Evolutionary conservation across 2,113 vertebrate species (phyloP), one percentile per base, ranked within the genome.

Genomic region (Tychaedon coryphoeus): DNA sequence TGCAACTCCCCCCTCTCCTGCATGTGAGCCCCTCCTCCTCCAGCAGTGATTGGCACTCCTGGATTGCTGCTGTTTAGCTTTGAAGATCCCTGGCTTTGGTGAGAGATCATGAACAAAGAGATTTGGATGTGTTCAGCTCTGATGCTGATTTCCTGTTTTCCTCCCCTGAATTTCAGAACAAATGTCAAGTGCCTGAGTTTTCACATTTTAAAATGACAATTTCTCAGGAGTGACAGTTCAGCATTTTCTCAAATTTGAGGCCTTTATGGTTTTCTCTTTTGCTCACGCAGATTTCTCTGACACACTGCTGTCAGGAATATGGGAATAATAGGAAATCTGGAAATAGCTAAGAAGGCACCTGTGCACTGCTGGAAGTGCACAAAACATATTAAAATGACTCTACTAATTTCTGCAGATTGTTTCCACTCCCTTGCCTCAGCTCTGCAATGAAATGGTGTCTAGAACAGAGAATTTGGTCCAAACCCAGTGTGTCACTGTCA

Each of bases 81-180:
- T 93, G 62, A 89, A 80, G 74, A 51, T 82, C 51, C 73, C 81
- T 76, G 86, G 29, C 91, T 84, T 69, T 92, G 92, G 74, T 48
- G 80, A 85, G 70, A 23, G 8, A 71, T 79, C 54, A 2, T 5
- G 69, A 83, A 82, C 80, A 93, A 93, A 64, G 93, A 73, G 47
- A 70, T 58, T 17, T 48, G 58, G 66, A 73, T 73, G 82, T 58
- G 71, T 85, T 95, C 90, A 58, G 71, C 90, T 88, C 87, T 76
- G 77, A 76, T 79, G 38, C 24, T 72, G 79, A 8, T 56, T 81
- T 91, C 77, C 58, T 56, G 62, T 90, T 96, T 95, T 67, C 43
- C 26, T 76, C 25, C 64, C 71, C 82, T 33, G 71, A 60, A 86
- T 56, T 88, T 79, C 71, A 74, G 85, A 95, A 77, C 20, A 23